Conservation (phyloP, 2,113 vertebrate species). For the Megatriorchis doriae region DNA sequence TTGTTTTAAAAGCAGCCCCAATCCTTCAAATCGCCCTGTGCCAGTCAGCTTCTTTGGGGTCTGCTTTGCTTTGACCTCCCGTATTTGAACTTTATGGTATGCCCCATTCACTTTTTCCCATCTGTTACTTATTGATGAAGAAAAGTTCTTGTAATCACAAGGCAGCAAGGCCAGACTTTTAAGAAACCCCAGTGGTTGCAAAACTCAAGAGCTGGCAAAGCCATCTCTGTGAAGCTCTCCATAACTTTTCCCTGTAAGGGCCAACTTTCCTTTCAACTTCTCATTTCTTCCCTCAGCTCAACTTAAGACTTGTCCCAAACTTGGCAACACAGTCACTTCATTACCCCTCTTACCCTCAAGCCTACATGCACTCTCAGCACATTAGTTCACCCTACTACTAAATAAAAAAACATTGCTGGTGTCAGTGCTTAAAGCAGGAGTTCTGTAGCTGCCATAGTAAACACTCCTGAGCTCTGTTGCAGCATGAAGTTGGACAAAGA, state of each 20-base stretch:
- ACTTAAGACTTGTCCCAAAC: background rate
- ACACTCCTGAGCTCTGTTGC: background rate
- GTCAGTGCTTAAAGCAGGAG: background rate
- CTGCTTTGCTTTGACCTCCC: background rate
- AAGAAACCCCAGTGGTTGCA: background rate
- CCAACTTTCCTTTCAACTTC: constrained; percentile 7
- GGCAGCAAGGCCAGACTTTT: background rate
- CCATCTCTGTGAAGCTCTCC: background rate
- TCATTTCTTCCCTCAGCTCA: background rate
- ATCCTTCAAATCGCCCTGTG: background rate
- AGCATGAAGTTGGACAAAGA: background rate
- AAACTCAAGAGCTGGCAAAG: background rate
- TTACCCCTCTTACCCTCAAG: background rate
- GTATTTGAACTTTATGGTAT: background rate
- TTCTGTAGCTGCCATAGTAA: background rate
- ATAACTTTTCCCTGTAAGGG: background rate
- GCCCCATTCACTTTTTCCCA: background rate
- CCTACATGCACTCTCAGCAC: background rate
- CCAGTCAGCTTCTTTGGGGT: background rate
- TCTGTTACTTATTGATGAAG: background rate
- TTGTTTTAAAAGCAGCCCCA: background rate
- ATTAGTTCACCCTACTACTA: background rate
- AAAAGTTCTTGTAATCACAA: background rate
- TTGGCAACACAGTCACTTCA: background rate
- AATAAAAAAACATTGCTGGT: background rate